Percentiles rank a stretch among this genome's conserved stretches.
Evolutionary conservation across 2,797 vertebrate genomes (phyloP).

Genomic region (Crocidura indochinensis): DNA sequence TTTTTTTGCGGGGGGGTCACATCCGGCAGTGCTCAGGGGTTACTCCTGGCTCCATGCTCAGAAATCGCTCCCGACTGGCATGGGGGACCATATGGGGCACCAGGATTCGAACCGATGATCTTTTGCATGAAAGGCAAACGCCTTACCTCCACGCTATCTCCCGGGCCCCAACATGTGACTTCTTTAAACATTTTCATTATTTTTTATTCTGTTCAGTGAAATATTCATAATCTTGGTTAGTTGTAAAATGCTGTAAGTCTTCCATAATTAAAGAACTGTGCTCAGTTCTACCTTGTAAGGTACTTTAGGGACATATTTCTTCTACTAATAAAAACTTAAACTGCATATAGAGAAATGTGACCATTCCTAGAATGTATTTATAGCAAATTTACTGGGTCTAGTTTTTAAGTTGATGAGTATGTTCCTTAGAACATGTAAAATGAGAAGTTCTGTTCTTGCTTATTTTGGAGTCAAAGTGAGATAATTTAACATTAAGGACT

Average conservation of each 20-base stretch:
- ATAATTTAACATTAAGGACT: conserved; percentile 67
- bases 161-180: too few relatives aligned
- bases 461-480: conserved; percentile 37
- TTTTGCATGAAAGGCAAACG: too few relatives aligned
- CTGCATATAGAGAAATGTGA: conserved; percentile 55
- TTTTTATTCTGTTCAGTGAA: conserved; percentile 65
- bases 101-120: too few relatives aligned
- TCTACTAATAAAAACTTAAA: conserved; percentile 55
- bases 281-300: conserved; percentile 63
- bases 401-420: conserved; percentile 63
- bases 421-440: conserved; percentile 65
- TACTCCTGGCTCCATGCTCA: too few relatives aligned
- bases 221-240: conserved; percentile 46
- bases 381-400: conserved; percentile 66
- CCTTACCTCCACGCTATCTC: too few relatives aligned
- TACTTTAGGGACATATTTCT: conserved; percentile 80
- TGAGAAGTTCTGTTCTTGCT: conserved; percentile 53
- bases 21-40: too few relatives aligned
- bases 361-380: conserved; percentile 67
- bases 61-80: too few relatives aligned
- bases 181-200: conserved; percentile 72
- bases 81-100: too few relatives aligned
- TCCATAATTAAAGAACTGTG: conserved; percentile 58
- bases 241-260: conserved; percentile 66
- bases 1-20: too few relatives aligned